Conservation (phyloP, 2,888 invertebrate genomes). For the Orchesellides sinensis region DNA sequence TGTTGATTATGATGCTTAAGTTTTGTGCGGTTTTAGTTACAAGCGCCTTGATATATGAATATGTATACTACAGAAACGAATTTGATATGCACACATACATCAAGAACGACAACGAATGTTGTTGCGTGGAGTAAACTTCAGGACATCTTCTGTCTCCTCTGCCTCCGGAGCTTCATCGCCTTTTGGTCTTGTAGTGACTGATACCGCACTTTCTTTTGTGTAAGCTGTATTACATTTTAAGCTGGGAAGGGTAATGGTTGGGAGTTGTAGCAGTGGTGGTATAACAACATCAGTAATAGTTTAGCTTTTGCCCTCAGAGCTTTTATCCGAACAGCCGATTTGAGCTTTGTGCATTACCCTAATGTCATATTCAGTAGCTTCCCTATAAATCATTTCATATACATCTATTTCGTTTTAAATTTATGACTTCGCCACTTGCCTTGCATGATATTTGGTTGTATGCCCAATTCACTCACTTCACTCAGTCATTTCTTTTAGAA, state of each 20-base stretch:
- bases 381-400: conserved; percentile 63
- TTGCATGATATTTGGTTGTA: conserved; percentile 46
- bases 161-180: too few relatives aligned
- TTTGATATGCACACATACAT: too few relatives aligned
- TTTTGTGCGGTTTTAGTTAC: too few relatives aligned
- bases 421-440: conserved; percentile 62
- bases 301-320: conserved; percentile 53
- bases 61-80: too few relatives aligned
- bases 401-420: conserved; percentile 57
- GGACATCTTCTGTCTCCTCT: neutral
- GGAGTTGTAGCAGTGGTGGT: conserved; percentile 1
- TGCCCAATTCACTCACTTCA: conserved; percentile 35
- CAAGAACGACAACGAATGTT: neutral
- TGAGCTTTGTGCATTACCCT: conserved; percentile 61
- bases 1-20: too few relatives aligned
- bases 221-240: conserved; percentile 14
- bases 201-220: neutral
- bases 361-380: conserved; percentile 64
- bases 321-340: conserved; percentile 59
- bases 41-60: too few relatives aligned
- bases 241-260: neutral
- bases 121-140: neutral
- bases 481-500: conserved; percentile 5
- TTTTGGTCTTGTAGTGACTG: too few relatives aligned
- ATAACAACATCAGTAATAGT: conserved; percentile 22